Conservation (phyloP, 2,113 vertebrate genomes). For the Paramormyrops kingsleyae region DNA sequence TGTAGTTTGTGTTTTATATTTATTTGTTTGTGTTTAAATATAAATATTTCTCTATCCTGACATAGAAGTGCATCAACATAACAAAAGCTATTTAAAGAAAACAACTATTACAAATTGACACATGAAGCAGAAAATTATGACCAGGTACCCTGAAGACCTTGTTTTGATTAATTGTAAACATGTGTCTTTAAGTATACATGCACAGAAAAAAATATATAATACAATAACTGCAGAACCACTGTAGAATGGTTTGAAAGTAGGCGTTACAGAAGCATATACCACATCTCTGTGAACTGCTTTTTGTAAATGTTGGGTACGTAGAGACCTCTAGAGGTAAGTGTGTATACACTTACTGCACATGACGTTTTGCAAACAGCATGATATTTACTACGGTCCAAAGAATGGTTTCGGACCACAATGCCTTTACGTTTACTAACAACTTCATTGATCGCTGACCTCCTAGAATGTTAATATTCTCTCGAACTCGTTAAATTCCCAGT, state of each 20-base stretch:
- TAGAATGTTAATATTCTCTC: not conserved
- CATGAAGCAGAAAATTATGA: not conserved
- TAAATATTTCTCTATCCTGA: not conserved
- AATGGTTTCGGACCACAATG: not conserved
- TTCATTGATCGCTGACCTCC: conserved; percentile 3
- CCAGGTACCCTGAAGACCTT: not conserved
- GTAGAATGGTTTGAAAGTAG: not conserved
- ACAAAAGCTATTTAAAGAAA: not conserved
- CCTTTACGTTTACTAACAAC: not conserved
- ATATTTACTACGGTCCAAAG: not conserved
- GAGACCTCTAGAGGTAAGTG: conserved; percentile 5
- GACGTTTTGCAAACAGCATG: conserved; percentile 10
- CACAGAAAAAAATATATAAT: not conserved
- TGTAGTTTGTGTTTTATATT: not conserved
- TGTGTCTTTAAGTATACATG: not conserved
- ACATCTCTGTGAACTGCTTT: not conserved
- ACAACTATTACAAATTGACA: not conserved
- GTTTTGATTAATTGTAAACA: not conserved
- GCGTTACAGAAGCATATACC: not conserved
- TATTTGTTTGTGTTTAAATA: not conserved
- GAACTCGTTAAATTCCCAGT: not conserved
- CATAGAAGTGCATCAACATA: not conserved
- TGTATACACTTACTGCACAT: not conserved
- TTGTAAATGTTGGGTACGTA: not conserved
- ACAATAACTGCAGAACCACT: not conserved